Base-by-base conservation (phyloP, 2,888 invertebrate species). In the Lypha dubia region DNA sequence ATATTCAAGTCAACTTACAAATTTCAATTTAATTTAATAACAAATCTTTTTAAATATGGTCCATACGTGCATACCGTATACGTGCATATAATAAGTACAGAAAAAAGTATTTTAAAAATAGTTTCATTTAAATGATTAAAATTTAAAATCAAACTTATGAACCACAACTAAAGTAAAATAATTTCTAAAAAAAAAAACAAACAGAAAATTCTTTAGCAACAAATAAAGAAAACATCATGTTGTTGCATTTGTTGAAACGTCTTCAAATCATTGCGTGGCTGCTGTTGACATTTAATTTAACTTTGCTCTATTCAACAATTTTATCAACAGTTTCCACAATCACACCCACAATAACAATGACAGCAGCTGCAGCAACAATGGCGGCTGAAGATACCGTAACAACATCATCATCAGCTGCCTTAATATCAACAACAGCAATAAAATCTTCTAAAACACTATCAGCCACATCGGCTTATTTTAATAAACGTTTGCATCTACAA, bases 221-320 rank as follows among this genome's bases (percentile, higher is more conserved):
- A 38, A 38, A 60, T 28, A 17, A 58, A 41, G 8, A 73, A 62
- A 67, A 62, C 75, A 76, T 22, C 70, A 82, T 82, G 75, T 75
- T 76, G 81, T 75, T 63, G 75, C 81, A 71, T 56, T 49, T 71
- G 63, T 41, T 76, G 32, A 82, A 82, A 70, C 81, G 70, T 49
- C 63, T 75, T 58, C 46, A 71, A 41, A 63, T 76, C 28, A 71
- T 82, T 11, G 28, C 56, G 22, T 82, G 81, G 81, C 75, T 82
- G 70, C 38, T 76, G 56, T 70, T 82, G 75, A 82, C 81, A 71
- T 75, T 82, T 65, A 63, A 82, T 82, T 82, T 76, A 63, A 82
- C 70, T 70, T 70, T 56, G 2, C 38, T 82, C 5, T 58, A 49
- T 70, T 32, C 81, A 82, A 82, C 76, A 63, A 65, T 70, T 56